Percentiles rank a stretch among this genome's conserved stretches.
Evolutionary conservation across 2,797 vertebrate genomes (phyloP).

Genomic region (Dryobates pubescens): DNA sequence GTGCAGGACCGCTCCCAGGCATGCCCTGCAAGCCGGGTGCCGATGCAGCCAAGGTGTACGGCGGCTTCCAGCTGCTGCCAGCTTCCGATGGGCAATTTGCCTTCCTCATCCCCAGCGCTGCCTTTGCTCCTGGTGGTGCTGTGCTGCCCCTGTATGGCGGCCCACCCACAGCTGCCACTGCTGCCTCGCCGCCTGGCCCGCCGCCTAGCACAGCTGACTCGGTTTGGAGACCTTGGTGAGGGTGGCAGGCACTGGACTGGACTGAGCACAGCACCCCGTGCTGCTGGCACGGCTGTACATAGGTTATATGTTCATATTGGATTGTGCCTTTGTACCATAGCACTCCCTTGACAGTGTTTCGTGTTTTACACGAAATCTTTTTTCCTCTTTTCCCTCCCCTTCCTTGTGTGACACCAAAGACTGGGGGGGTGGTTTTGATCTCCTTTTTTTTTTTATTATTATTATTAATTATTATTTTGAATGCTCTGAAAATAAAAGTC

Average conservation of each 20-base stretch:
- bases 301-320: slow-evolving; percentile 93
- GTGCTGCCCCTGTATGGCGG: slow-evolving; percentile 92
- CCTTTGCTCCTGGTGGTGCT: slow-evolving; percentile 87
- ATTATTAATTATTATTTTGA: slow-evolving; percentile 68
- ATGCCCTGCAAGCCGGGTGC: slow-evolving; percentile 85
- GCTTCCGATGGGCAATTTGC: slow-evolving; percentile 98
- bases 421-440: slow-evolving; percentile 18
- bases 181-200: slow-evolving; percentile 84
- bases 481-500: slow-evolving; percentile 83
- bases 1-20: slow-evolving; percentile 81
- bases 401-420: slow-evolving; percentile 96
- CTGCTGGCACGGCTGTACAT: slow-evolving; percentile 64
- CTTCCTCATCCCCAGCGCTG: slow-evolving; percentile 94
- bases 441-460: slow-evolving; percentile 45
- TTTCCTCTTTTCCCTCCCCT: slow-evolving; percentile 2
- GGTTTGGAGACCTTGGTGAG: slow-evolving; percentile 98
- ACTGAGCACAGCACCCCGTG: slow-evolving; percentile 18
- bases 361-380: slow-evolving; percentile 88
- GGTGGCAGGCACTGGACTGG: neutral
- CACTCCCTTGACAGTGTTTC: slow-evolving; percentile 82
- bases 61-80: slow-evolving; percentile 96
- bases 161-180: slow-evolving; percentile 77
- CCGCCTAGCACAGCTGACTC: slow-evolving; percentile 91
- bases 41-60: slow-evolving; percentile 88
- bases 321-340: slow-evolving; percentile 95